These are phyloP conservation scores for Nezara viridula DNA, from an alignment of 2,888 invertebrate genomes.

Conservation along the genomic window DNA sequence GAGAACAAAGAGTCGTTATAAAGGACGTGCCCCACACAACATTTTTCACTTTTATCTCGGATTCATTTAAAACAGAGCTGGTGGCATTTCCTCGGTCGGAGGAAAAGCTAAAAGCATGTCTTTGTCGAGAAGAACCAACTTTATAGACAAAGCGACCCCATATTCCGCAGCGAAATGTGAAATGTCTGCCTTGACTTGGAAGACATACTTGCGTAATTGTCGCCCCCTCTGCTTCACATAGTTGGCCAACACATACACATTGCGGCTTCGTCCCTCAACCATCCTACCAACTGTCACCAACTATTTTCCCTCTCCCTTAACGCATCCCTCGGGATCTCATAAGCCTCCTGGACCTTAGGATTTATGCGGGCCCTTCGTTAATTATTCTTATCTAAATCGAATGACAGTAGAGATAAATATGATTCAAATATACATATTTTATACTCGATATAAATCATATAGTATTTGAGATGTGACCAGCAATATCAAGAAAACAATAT, in stretches of 20 bases:
- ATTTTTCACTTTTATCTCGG: not conserved
- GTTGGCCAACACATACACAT: conserved; percentile 35
- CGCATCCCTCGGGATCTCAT: not conserved
- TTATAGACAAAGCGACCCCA: not conserved
- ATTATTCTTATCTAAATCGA: not conserved
- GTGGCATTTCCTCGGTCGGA: not conserved
- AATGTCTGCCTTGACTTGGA: not conserved
- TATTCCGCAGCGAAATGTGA: not conserved
- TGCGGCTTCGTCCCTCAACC: conserved; percentile 26
- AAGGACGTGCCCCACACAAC: not conserved
- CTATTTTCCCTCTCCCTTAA: conserved; percentile 23
- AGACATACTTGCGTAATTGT: conserved; percentile 46
- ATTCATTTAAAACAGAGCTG: not conserved
- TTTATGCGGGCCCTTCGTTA: not conserved
- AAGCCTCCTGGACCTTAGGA: not conserved
- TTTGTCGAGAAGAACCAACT: not conserved
- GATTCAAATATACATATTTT: not conserved
- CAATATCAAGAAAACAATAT: too few relatives aligned
- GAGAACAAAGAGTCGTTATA: not conserved
- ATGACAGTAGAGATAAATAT: not conserved
- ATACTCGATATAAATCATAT: not conserved
- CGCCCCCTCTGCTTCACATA: not conserved
- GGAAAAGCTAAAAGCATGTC: conserved; percentile 20
- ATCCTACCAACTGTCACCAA: conserved; percentile 6
- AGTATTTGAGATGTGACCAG: too few relatives aligned